Evolutionary conservation across 2,797 vertebrate genomes (phyloP).

Genomic region (Lithobates sylvaticus): DNA sequence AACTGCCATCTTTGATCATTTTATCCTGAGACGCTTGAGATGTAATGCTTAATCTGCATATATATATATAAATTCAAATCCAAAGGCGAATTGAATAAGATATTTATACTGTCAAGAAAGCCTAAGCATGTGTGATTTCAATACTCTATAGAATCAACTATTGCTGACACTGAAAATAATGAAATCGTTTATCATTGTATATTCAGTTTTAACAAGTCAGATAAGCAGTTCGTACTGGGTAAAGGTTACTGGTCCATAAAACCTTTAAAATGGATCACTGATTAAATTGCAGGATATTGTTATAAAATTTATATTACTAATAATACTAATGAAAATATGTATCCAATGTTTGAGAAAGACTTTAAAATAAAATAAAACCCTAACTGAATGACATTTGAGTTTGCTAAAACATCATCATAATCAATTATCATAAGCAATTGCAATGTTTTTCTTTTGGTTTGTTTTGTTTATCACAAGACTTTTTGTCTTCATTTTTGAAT

Average conservation of each 20-base stretch:
- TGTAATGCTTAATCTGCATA: background rate
- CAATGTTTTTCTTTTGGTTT: no score
- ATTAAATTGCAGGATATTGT: no score
- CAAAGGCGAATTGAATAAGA: slow-evolving; percentile 4
- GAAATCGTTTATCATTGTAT: slow-evolving; percentile 9
- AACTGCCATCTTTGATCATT: background rate
- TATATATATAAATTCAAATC: background rate
- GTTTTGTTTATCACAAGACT: no score
- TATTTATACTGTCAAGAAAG: slow-evolving; percentile 4
- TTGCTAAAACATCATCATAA: no score
- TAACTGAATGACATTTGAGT: no score
- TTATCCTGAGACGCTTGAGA: background rate
- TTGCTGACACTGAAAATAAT: background rate
- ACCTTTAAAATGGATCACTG: background rate
- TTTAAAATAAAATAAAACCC: no score
- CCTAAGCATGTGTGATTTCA: background rate
- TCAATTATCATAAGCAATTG: no score
- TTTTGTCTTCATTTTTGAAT: no score
- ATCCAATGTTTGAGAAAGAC: no score
- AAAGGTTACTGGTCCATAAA: background rate
- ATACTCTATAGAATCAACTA: background rate
- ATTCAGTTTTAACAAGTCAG: background rate
- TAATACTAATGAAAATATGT: no score
- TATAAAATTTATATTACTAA: no score
- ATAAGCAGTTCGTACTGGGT: background rate